Evolutionary conservation across 2,888 invertebrate genomes (phyloP), one percentile per base, ranked within the genome.

Genomic region (Phorcus lineatus): DNA sequence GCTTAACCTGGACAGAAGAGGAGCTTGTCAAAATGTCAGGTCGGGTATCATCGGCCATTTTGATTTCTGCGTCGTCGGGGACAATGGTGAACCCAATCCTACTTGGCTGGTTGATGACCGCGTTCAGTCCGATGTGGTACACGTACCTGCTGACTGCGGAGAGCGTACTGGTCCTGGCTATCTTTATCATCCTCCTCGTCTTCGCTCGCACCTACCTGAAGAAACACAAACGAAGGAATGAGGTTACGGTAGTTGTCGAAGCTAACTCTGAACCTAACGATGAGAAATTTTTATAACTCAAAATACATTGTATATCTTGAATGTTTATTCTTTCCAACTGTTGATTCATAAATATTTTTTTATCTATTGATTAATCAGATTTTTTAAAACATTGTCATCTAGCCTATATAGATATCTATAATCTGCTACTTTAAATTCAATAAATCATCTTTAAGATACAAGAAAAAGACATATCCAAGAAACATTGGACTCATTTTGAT

Each of bases 1-100:
- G 91, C 7, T 88, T 93, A 53, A 86, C 91, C 4, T 93, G 93
- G 93, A 88, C 92, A 1, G 93, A 93, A 81, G 85, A 88, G 17
- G 91, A 92, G 76, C 62, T 87, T 28, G 87, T 93, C 22, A 88
- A 89, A n/a, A 88, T 93, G 4, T 91, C 92, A 0, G 92, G 93
- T 40, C 89, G 90, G 81, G 89, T 92, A 11, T 90, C 93, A 0
- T 90, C 93, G 0, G 83, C 89, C 13, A 90, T 93, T 77, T 88
- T 92, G 19, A 85, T 92, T 13, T 92, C 91, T 0, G 90, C 91
- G 3, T 91, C 93, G 1, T 79, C 91, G 4, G 93, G 93, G 0
- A 92, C 92, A 78, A 92, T 93, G 89, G 82, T 89, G 0, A 87
- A 91, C 78, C 93, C 93, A 0, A 85, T 90, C 13, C 79, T 91